Evolutionary conservation across 2,888 invertebrate species (phyloP), one percentile per base, ranked within the genome.

Genomic region (Sylvicola fuscatus): DNA sequence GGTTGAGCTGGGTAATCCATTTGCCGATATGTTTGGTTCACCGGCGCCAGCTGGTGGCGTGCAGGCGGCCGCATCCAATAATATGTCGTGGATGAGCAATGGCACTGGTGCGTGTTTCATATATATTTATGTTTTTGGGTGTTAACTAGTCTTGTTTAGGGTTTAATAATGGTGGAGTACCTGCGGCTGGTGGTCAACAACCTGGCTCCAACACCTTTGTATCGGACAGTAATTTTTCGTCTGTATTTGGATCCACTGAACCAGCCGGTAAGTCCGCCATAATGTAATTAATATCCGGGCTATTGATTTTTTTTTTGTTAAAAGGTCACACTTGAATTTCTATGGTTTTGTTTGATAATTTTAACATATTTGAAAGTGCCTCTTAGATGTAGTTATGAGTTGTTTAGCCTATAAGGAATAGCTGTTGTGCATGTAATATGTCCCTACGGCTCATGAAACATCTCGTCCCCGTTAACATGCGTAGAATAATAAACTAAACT

Each of bases 1-100:
- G 44, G 66, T 90, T 37, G 79, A 86, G 49, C 65, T 90, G 43
- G 81, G 82, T 32, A 92, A 92, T 64, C 92, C 92, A 8, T 93
- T 92, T 54, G 80, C 84, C 27, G 82, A 84, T 50, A 79, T 80
- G 72, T 80, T 80, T 52, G 69, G 71, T 27, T 52, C 49, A 33
- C 53, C 55, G 36, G 48, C 51, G 32, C 50, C 47, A 43, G 50
- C 52, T 48, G 48, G 50, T 45, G 49, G 52, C 49, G 33, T 33
- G 28, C 38, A n/a, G n/a, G n/a, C n/a, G n/a, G n/a, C n/a, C n/a
- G 14, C 12, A 7, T 6, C 29, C 29, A 29, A 21, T 52, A 62
- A 62, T 51, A 53, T 60, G 46, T 29, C 12, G 29, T 64, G 61
- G 60, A 57, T 59, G 53, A 53, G 57, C 51, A 60, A 56, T 46